A percentile compares a stretch with the other conserved stretches of the same genome.
These are phyloP conservation scores for Hassar affinis DNA, from an alignment of 2,113 vertebrate species.

Conservation along the genomic window DNA sequence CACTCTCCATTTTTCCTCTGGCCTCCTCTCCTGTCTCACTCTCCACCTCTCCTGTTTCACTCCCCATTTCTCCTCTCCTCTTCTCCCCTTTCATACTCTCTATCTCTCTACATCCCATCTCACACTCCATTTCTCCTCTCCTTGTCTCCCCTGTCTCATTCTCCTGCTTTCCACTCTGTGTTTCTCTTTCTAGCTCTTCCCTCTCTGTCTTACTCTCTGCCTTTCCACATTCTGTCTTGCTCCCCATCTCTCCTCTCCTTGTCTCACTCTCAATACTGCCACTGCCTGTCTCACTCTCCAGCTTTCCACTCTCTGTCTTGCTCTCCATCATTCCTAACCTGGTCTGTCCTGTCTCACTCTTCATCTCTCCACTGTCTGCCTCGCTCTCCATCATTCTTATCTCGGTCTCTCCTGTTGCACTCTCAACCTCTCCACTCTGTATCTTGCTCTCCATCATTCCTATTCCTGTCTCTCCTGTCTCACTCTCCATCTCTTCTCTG, in stretches of 20 bases:
- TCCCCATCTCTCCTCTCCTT: background rate
- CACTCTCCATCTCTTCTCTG: background rate
- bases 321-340: background rate
- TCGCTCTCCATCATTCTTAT: background rate
- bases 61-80: background rate
- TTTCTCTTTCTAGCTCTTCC: background rate
- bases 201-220: background rate
- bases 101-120: background rate
- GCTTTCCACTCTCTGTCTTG: background rate
- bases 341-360: too few species aligned
- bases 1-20: background rate
- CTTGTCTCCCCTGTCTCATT: background rate
- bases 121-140: background rate
- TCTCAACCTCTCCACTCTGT: background rate
- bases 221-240: too few species aligned
- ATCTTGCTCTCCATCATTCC: background rate
- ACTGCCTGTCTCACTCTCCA: background rate
- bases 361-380: background rate
- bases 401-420: background rate
- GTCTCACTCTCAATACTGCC: background rate
- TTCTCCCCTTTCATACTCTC: background rate
- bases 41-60: too few species aligned
- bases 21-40: too few species aligned
- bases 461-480: background rate
- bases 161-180: background rate